Percentiles rank a stretch among this genome's conserved stretches.
Conservation (phyloP, 2,888 invertebrate species). For the Spodoptera littoralis region DNA sequence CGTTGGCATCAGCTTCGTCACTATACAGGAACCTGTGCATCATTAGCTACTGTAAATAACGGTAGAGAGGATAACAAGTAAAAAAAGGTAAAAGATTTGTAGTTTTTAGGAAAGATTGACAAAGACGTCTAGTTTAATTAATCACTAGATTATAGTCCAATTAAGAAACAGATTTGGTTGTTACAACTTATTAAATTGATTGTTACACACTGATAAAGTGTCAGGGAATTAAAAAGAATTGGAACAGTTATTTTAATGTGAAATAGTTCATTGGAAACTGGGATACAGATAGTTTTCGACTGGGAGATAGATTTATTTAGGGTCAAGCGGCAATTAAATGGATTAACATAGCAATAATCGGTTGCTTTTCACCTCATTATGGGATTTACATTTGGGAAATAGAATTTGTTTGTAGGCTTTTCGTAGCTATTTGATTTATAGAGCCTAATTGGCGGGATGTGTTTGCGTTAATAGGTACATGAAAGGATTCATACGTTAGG, state of each 20-base stretch:
- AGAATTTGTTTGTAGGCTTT: conserved; percentile 22
- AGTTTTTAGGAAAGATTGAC: too few relatives aligned
- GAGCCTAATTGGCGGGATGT: conserved; percentile 15
- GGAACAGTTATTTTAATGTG: conserved; percentile 13
- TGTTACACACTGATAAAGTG: too few relatives aligned
- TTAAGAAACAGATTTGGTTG: too few relatives aligned
- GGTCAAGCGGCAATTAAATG: conserved; percentile 19
- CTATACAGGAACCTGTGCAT: too few relatives aligned
- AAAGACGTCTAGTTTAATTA: too few relatives aligned
- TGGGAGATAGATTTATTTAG: conserved; percentile 29
- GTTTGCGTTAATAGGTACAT: conserved; percentile 1
- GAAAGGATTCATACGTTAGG: neutral
- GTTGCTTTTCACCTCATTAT: conserved; percentile 41
- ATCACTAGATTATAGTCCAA: too few relatives aligned
- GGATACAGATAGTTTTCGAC: conserved; percentile 3
- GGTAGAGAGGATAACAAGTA: too few relatives aligned
- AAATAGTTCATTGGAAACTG: conserved; percentile 6
- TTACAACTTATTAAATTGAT: too few relatives aligned
- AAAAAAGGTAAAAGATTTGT: too few relatives aligned
- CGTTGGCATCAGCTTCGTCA: too few relatives aligned
- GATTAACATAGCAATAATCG: conserved; percentile 39
- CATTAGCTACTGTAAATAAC: too few relatives aligned
- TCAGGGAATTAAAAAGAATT: too few relatives aligned
- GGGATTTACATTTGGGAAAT: conserved; percentile 11
- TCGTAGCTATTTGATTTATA: conserved; percentile 12